Evolutionary conservation across 2,797 vertebrate genomes (phyloP).

Genomic region (Adelosebastes latens): DNA sequence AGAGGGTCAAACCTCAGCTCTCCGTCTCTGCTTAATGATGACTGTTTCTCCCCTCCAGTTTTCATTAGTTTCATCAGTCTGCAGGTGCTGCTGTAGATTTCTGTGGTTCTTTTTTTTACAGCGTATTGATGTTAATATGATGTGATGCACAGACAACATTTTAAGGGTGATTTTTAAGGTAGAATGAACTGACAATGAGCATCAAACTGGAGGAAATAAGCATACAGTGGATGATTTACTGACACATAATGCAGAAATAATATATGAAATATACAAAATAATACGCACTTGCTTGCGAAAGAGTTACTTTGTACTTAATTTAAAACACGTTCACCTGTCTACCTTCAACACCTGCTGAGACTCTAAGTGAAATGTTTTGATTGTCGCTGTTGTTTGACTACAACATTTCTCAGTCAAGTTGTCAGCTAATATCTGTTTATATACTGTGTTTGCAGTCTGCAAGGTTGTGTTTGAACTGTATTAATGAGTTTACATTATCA

Average conservation of each 20-base stretch:
- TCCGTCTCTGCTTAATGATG: background rate
- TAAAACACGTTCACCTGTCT: accelerated
- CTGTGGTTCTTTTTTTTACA: background rate
- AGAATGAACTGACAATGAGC: background rate
- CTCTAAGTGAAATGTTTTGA: too few relatives aligned
- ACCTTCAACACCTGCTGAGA: too few relatives aligned
- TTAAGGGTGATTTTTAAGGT: background rate
- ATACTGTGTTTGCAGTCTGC: too few relatives aligned
- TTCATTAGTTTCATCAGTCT: background rate
- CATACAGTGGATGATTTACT: background rate
- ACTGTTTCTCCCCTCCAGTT: background rate
- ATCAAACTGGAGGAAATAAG: background rate
- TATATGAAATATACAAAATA: background rate
- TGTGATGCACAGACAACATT: background rate
- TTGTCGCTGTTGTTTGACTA: too few relatives aligned
- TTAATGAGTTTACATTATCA: too few relatives aligned
- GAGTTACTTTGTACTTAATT: too few relatives aligned
- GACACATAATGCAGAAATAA: background rate
- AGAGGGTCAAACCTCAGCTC: background rate
- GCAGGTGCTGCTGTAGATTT: background rate
- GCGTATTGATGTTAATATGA: background rate
- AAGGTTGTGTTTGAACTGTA: too few relatives aligned
- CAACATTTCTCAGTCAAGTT: too few relatives aligned
- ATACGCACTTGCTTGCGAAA: background rate
- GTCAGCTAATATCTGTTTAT: too few relatives aligned